A percentile compares a stretch with the other conserved stretches of the same genome.
Evolutionary conservation across 2,113 vertebrate species (phyloP).

Genomic region (Phylloscopus trochiloides): DNA sequence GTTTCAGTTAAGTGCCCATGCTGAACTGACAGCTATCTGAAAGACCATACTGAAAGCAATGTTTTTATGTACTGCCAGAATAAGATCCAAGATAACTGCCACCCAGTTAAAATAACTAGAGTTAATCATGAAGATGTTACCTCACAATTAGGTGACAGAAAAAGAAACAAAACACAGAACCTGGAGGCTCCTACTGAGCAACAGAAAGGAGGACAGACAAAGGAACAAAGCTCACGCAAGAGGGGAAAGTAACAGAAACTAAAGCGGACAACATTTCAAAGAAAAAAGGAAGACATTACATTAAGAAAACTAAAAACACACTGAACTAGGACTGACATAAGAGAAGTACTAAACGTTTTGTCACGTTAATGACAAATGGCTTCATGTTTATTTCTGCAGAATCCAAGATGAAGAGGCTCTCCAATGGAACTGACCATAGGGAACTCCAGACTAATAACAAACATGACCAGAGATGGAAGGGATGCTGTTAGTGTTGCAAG

Average conservation of each 20-base stretch:
- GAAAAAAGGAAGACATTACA: not conserved
- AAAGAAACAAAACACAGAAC: not conserved
- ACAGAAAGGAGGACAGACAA: not conserved
- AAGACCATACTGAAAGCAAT: not conserved
- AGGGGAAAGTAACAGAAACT: not conserved
- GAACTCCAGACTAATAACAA: not conserved
- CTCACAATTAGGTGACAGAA: not conserved
- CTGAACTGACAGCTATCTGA: not conserved
- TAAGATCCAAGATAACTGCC: not conserved
- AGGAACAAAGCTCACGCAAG: not conserved
- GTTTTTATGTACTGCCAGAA: not conserved
- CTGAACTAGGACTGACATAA: not conserved
- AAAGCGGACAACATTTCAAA: not conserved
- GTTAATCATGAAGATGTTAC: accelerated
- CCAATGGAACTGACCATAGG: not conserved
- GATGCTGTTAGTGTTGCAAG: not conserved
- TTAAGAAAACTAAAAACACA: not conserved
- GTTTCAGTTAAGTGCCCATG: not conserved
- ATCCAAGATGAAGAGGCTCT: not conserved
- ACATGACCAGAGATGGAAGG: not conserved
- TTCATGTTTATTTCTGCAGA: not conserved
- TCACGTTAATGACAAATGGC: not conserved
- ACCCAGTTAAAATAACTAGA: not conserved
- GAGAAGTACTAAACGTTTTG: not conserved
- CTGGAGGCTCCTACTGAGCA: not conserved